Evolutionary conservation across 2,113 vertebrate species (phyloP).

Genomic region (Apus apus): DNA sequence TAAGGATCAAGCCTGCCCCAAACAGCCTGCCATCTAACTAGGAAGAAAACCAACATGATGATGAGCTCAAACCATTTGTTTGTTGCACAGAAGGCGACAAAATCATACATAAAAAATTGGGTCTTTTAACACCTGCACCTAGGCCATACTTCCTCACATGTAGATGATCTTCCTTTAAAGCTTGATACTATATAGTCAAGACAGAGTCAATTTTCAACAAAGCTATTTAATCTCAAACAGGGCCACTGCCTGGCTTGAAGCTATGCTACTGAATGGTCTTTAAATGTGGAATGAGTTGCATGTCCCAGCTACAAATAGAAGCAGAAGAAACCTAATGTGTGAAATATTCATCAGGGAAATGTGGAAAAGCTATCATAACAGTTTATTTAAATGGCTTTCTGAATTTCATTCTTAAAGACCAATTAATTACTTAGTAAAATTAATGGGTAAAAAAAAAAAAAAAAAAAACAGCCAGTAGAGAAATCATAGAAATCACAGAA

Average conservation of each 20-base stretch:
- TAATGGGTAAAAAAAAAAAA: slow-evolving; percentile 15
- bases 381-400: slow-evolving; percentile 63
- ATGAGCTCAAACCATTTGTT: neutral
- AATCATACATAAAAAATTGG: neutral
- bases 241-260: slow-evolving; percentile 4
- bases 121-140: neutral
- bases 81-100: neutral
- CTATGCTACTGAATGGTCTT: neutral
- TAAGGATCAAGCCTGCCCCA: neutral
- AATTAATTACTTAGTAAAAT: slow-evolving; percentile 44
- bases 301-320: slow-evolving; percentile 26
- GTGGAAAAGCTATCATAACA: slow-evolving; percentile 54
- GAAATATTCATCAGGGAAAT: slow-evolving; percentile 55
- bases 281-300: slow-evolving; percentile 51
- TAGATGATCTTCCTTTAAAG: neutral
- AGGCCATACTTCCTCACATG: neutral
- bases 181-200: neutral
- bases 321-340: slow-evolving; percentile 2
- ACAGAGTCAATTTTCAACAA: neutral
- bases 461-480: slow-evolving; percentile 12
- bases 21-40: neutral
- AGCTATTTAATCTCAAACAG: neutral
- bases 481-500: neutral
- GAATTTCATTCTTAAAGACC: slow-evolving; percentile 48
- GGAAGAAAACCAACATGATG: neutral